phyloP scores from a whole-genome alignment of 2,888 invertebrate species.

The Drosophila monieri region DNA sequence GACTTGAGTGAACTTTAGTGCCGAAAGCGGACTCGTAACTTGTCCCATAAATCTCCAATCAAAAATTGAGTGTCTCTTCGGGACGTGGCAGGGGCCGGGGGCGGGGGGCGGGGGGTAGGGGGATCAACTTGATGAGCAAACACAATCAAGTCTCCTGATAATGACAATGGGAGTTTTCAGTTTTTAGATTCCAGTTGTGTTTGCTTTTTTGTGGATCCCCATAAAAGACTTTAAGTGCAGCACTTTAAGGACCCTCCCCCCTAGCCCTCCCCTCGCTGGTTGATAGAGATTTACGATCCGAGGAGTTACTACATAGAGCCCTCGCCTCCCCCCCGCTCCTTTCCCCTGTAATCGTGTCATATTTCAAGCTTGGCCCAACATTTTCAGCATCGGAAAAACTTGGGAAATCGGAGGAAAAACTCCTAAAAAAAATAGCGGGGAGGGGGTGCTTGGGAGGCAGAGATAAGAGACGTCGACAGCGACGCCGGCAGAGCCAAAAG shows the following conservation, averaged over 20 bases:
- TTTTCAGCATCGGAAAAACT: slow-evolving; percentile 47
- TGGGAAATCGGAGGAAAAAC: slow-evolving; percentile 11
- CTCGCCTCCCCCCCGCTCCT: neutral
- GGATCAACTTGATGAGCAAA: slow-evolving; percentile 41
- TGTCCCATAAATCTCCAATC: slow-evolving; percentile 70
- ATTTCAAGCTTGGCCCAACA: slow-evolving; percentile 79
- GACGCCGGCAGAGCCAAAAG: slow-evolving; percentile 29
- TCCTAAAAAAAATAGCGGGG: neutral
- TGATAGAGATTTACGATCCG: slow-evolving; percentile 21
- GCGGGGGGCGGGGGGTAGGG: neutral
- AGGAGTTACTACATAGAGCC: slow-evolving; percentile 13
- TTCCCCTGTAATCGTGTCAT: slow-evolving; percentile 73
- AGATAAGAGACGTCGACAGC: slow-evolving; percentile 68
- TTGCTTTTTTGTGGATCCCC: slow-evolving; percentile 18
- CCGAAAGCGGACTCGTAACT: slow-evolving; percentile 31
- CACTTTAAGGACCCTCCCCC: slow-evolving; percentile 38
- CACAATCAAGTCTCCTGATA: slow-evolving; percentile 46
- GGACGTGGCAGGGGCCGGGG: neutral
- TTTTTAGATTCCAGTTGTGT: slow-evolving; percentile 6
- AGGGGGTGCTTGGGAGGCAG: slow-evolving; percentile 16
- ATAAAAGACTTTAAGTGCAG: slow-evolving; percentile 48
- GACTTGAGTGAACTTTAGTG: slow-evolving; percentile 47
- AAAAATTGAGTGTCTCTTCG: slow-evolving; percentile 67
- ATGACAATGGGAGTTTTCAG: slow-evolving; percentile 43
- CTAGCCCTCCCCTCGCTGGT: slow-evolving; percentile 17